Base-by-base conservation (phyloP, 2,113 vertebrate genomes). In the Prionailurus bengalensis region DNA sequence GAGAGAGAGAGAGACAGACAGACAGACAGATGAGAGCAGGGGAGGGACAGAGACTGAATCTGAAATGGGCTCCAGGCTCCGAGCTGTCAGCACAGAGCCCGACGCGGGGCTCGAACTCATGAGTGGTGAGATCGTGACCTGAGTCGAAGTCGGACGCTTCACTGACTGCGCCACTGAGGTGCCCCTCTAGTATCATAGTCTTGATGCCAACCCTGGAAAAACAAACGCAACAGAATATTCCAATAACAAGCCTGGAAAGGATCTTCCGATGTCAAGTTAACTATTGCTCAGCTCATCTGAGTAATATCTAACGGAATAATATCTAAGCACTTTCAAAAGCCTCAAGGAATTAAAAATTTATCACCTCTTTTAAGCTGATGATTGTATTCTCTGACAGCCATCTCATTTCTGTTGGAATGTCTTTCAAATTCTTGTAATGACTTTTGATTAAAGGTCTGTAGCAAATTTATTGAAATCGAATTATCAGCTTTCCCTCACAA, bases 401-500 rank as follows among this genome's bases (percentile, higher is more conserved):
- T 27, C 45, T 86, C 53, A 36, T 65, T 73, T n/a, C 31, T 55
- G 55, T 29, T 91, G 25, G 65, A 73, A 81, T 58, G 23, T 48
- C 78, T 74, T 65, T 29, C 14, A 12, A 87, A 81, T n/a, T 78
- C 39, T 66, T 70, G 53, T 63, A 63, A 85, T 85, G 71, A 45
- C 53, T 65, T 79, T 14, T 36, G 1, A 39, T 93, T 61, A 33
- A 36, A 84, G 17, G 3, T 66, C 4, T 92, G 29, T 68, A 39
- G 48, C 84, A 78, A 78, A 78, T 78, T 45, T 33, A 48, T 61
- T 68, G 45, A 61, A 78, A 36, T 36, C 3, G 11, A 55, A 58
- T 39, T n/a, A 87, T 65, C n/a, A 89, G 89, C 58, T 83, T 96
- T 58, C 42, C 48, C 48, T 4, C 78, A 84, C 31, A 93, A 93